Evolutionary conservation across 2,797 vertebrate genomes (phyloP), one percentile per base, ranked within the genome.

Genomic region (Apogon hyalosoma): DNA sequence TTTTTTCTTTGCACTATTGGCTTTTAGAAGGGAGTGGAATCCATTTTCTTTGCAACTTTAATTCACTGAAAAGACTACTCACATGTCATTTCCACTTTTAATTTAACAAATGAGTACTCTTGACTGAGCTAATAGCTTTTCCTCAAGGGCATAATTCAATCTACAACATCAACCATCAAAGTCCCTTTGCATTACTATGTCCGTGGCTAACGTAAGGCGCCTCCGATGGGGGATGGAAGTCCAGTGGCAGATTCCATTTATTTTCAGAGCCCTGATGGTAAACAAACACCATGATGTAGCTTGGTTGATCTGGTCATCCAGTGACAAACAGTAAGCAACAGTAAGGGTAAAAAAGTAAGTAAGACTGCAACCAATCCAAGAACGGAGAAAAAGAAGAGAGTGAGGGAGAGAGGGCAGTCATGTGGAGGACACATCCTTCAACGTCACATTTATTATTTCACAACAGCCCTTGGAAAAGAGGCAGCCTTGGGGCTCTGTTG

Each of bases 81-180:
- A 75, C 89, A 93, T 93, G 93, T 92, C 93, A 92, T 94, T 94
- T 94, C 93, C 93, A 94, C 92, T 94, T 94, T 94, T 94, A 92
- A 95, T 94, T 94, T 93, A 90, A 90, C 92, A 93, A 93, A 93
- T 90, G 93, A 94, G 83, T 87, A 86, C 91, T 92, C 89, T 91
- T 92, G 91, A 93, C 93, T 88, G 85, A 90, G 91, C 93, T 94
- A 94, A 95, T 95, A 93, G 93, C 91, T 93, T 93, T 93, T 94
- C 92, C 93, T 93, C 93, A 88, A 92, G 92, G 92, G 82, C 91
- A 92, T 95, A 94, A 95, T 94, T 94, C 90, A 94, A 94, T 95
- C 92, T 90, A 89, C 71, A 75, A 92, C 90, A 90, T 94, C 90
- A 92, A 92, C 92, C 93, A 93, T 94, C 93, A 94, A 93, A 93